A percentile compares a stretch with the other conserved stretches of the same genome.
Evolutionary conservation across 1,140 invertebrate genomes (phyloP).

Genomic region (Drosophila bocqueti): DNA sequence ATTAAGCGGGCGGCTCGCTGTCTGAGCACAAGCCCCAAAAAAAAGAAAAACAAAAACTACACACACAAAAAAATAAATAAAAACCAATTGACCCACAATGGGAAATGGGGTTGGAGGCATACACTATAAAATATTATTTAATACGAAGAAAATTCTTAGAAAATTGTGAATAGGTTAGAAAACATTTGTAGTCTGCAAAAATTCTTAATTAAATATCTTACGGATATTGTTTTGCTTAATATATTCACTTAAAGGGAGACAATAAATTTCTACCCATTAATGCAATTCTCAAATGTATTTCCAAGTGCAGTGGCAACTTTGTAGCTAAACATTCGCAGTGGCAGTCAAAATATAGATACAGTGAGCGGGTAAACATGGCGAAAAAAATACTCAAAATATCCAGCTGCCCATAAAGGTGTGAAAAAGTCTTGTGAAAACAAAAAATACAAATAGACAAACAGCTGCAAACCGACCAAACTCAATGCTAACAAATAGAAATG

Average conservation of each 20-base stretch:
- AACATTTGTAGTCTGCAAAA: not conserved
- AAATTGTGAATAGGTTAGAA: not conserved
- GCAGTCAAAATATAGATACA: slow-evolving; percentile 21
- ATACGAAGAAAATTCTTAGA: not conserved
- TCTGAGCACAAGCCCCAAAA: slow-evolving; percentile 54
- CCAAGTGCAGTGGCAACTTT: slow-evolving; percentile 22
- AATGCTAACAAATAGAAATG: slow-evolving; percentile 41
- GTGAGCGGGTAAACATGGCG: slow-evolving; percentile 4
- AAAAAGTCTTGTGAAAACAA: slow-evolving; percentile 50
- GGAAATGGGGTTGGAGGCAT: not conserved
- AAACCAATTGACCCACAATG: slow-evolving; percentile 66
- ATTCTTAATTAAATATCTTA: not conserved
- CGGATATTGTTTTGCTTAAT: too few relatives aligned
- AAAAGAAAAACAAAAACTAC: slow-evolving; percentile 20
- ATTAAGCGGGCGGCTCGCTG: slow-evolving; percentile 66
- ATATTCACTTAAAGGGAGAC: too few relatives aligned
- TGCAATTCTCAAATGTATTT: not conserved
- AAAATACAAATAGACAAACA: slow-evolving; percentile 24
- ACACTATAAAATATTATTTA: not conserved
- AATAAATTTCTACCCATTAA: not conserved
- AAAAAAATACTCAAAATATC: slow-evolving; percentile 10
- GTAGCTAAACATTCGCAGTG: slow-evolving; percentile 12
- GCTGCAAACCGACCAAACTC: slow-evolving; percentile 21
- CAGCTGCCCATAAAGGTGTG: slow-evolving; percentile 43
- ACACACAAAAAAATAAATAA: slow-evolving; percentile 31